phyloP scores from a whole-genome alignment of 2,888 invertebrate genomes.

The Drepanosiphum platanoidis region DNA sequence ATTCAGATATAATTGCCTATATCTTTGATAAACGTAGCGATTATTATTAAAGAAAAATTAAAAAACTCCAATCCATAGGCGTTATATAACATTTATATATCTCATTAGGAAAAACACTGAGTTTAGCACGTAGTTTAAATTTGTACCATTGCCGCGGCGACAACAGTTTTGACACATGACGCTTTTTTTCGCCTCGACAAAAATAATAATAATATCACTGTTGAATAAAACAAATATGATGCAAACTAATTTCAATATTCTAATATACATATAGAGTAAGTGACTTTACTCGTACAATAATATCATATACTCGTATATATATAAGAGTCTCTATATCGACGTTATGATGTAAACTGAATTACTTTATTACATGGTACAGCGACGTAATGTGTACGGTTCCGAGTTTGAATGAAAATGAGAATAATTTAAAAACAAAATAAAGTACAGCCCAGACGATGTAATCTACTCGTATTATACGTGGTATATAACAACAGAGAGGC shows the following conservation, averaged over 20 bases:
- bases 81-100: too few relatives aligned
- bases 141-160: not conserved
- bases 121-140: not conserved
- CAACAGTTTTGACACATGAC: not conserved
- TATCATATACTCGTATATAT: too few relatives aligned
- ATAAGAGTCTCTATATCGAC: not conserved
- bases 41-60: too few relatives aligned
- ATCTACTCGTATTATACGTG: not conserved
- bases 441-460: not conserved
- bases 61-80: too few relatives aligned
- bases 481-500: not conserved
- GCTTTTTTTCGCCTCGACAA: not conserved
- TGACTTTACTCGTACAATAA: too few relatives aligned
- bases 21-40: too few relatives aligned
- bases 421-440: not conserved
- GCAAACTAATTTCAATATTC: not conserved
- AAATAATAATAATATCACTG: not conserved
- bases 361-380: not conserved
- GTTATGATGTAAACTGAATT: not conserved
- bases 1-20: too few relatives aligned
- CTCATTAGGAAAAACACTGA: not conserved
- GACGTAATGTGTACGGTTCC: not conserved
- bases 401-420: not conserved
- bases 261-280: not conserved
- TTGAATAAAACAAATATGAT: conserved; percentile 25